A percentile compares a stretch with the other conserved stretches of the same genome.
These are phyloP conservation scores for Brachyopa scutellaris DNA, from an alignment of 2,888 invertebrate species.

Conservation along the genomic window DNA sequence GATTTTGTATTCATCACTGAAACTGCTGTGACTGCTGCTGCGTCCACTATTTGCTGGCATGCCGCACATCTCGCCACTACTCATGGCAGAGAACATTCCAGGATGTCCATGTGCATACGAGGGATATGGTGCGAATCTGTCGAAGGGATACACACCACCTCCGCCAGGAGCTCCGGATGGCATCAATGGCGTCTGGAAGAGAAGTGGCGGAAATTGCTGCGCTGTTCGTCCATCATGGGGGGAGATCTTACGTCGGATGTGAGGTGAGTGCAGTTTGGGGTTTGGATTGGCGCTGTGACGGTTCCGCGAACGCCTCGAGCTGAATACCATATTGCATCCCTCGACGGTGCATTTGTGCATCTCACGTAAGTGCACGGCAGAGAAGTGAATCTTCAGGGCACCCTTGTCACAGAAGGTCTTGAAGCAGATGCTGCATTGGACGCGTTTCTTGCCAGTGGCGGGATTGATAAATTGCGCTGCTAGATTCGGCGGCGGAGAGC, in stretches of 20 bases:
- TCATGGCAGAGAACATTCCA: constrained; percentile 43
- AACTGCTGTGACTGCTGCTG: constrained; percentile 77
- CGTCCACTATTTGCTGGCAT: constrained; percentile 45
- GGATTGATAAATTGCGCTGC: constrained; percentile 95
- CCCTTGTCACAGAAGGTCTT: constrained; percentile 99
- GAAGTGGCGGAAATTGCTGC: constrained; percentile 85
- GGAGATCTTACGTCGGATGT: constrained; percentile 94
- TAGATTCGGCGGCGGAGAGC: constrained; percentile 88
- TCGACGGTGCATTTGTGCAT: constrained; percentile 99
- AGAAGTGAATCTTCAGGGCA: constrained; percentile 98
- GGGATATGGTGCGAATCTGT: constrained; percentile 57
- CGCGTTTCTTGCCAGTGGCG: constrained; percentile 96
- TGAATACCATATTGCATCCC: constrained; percentile 99
- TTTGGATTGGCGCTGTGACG: constrained; percentile 98
- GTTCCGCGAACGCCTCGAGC: constrained; percentile 95
- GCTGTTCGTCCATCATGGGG: constrained; percentile 96
- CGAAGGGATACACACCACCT: constrained; percentile 84
- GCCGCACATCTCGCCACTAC: constrained; percentile 30
- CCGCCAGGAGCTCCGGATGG: constrained; percentile 84
- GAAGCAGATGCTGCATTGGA: constrained; percentile 97
- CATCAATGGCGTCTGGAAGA: constrained; percentile 84
- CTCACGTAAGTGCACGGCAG: constrained; percentile 97
- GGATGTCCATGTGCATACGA: constrained; percentile 42
- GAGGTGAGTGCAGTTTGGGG: constrained; percentile 98
- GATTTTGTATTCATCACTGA: constrained; percentile 76